Evolutionary conservation across 2,888 invertebrate genomes (phyloP).

Genomic region (Schizaphis graminum): DNA sequence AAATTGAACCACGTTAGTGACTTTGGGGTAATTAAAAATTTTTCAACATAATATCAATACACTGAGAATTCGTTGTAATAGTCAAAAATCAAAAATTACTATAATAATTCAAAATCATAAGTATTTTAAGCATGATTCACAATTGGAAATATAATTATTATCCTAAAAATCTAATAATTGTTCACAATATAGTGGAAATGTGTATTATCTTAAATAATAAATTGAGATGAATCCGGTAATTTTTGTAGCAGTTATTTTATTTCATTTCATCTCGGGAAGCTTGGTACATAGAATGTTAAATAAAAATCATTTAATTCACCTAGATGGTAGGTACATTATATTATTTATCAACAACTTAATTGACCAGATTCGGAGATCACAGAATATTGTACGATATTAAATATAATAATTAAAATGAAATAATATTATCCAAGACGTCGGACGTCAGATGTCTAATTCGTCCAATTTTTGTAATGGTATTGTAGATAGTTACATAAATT

Average conservation of each 20-base stretch:
- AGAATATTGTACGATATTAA: constrained; percentile 31
- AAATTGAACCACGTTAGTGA: not conserved
- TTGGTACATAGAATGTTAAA: constrained; percentile 15
- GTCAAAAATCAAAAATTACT: not conserved
- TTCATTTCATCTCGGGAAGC: not conserved
- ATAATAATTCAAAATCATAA: not conserved
- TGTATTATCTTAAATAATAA: not conserved
- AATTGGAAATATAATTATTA: not conserved
- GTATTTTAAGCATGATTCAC: not conserved
- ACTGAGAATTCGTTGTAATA: not conserved
- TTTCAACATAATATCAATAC: not conserved
- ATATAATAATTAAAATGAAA: not conserved
- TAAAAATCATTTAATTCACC: not conserved
- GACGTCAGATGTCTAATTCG: not conserved
- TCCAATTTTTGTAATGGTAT: not conserved
- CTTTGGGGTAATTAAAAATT: not conserved
- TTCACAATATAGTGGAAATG: not conserved
- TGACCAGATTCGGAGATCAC: constrained; percentile 65
- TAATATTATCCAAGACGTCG: not conserved
- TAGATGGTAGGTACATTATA: not conserved
- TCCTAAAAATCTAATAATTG: not conserved
- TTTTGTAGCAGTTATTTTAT: not conserved
- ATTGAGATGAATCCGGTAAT: not conserved
- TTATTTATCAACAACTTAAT: constrained; percentile 29
- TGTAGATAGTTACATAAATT: not conserved